Evolutionary conservation across 1,140 invertebrate species (phyloP), one percentile per base, ranked within the genome.

Genomic region (Eupeodes corollae): DNA sequence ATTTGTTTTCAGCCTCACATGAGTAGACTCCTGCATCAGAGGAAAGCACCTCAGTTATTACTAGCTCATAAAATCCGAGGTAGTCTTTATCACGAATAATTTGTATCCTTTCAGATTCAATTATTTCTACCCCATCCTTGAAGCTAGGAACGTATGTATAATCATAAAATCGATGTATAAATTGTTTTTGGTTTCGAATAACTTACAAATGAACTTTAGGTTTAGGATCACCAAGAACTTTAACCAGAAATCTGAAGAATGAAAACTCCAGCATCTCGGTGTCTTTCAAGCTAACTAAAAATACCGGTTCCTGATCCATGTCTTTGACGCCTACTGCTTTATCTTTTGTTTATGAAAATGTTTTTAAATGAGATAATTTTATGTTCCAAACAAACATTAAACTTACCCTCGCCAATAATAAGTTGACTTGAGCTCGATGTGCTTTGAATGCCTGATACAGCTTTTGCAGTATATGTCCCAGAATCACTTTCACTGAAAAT

Each of bases 381-480:
- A 5, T 30, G 26, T 8, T 14, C 3, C 12, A 19, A 11, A 19
- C 6, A 32, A 10, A 31, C 31, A 48, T 21, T 42, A 1, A 55
- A 77, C 79, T 79, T 75, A 90, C 87, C 69, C 77, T 86, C 76
- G 60, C 88, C 82, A 40, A 93, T 86, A 45, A 86, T 75, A 44
- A 93, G 76, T 62, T 88, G 85, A 39, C 88, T 86, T 33, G 87
- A 89, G 61, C 87, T 88, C 44, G 81, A 80, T 8, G 86, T 78
- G 56, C 83, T 84, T 31, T 89, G 86, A 31, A 84, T 79, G 1
- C 73, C 71, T 61, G 92, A 93, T 38, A 79, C 80, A n/a, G 91
- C 92, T 33, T 86, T 77, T 42, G 89, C 90, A 1, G 88, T 93
- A 63, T 98, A 99, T 16, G 90, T 77, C 13, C 93, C 94, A 2